phyloP scores from a whole-genome alignment of 2,888 invertebrate species.

The Yponomeuta cagnagella region DNA sequence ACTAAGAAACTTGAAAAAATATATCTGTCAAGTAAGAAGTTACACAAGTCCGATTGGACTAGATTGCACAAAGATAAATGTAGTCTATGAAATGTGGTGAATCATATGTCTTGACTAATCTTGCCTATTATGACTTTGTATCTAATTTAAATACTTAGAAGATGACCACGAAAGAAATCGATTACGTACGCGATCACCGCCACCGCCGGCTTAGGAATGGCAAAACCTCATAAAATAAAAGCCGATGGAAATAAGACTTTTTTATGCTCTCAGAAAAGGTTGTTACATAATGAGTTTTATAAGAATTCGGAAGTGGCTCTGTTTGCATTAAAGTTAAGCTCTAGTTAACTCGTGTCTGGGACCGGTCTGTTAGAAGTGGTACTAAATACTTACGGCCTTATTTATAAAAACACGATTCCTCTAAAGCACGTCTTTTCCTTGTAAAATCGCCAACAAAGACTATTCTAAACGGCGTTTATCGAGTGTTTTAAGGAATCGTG shows the following conservation, averaged over 20 bases:
- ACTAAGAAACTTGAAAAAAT: too few species aligned
- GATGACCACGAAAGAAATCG: neutral
- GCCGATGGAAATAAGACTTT: neutral
- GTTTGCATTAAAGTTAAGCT: slow-evolving; percentile 33
- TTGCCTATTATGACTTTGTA: neutral
- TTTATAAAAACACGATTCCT: too few species aligned
- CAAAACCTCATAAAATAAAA: slow-evolving; percentile 10
- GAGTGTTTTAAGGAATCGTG: too few species aligned
- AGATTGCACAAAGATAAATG: neutral
- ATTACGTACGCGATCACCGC: slow-evolving; percentile 5
- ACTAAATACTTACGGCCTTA: neutral
- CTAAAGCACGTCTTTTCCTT: too few species aligned
- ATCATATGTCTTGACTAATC: neutral
- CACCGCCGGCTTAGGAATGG: neutral
- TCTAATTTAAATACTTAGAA: neutral
- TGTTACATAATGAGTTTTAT: slow-evolving; percentile 18
- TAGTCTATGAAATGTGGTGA: neutral
- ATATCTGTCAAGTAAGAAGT: too few species aligned
- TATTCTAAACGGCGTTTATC: too few species aligned
- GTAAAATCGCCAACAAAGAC: too few species aligned
- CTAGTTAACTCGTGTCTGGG: slow-evolving; percentile 24
- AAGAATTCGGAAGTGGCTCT: slow-evolving; percentile 57
- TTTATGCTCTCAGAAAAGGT: slow-evolving; percentile 2
- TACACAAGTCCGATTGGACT: neutral
- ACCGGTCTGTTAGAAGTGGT: neutral